Percentiles rank a stretch among this genome's conserved stretches.
Conservation (phyloP, 2,888 invertebrate species). For the Teleogryllus oceanicus region DNA sequence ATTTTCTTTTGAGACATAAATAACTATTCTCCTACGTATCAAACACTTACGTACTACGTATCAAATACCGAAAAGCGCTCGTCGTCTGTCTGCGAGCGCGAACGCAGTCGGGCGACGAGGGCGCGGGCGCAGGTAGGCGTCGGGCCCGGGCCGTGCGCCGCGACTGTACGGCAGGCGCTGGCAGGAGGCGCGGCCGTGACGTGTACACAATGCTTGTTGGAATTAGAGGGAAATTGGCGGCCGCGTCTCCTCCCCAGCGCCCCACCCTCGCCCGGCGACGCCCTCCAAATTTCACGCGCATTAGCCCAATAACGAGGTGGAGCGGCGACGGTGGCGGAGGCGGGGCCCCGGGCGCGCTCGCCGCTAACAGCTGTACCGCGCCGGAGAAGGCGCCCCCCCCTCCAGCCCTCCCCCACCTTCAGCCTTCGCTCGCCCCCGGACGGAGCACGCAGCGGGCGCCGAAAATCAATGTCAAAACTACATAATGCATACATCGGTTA, state of each 20-base stretch:
- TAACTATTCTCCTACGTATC: too few relatives aligned
- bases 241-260: not conserved
- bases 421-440: not conserved
- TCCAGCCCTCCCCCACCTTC: not conserved
- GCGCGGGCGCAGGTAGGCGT: too few relatives aligned
- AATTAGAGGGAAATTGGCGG: conserved; percentile 26
- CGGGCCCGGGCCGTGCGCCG: not conserved
- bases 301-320: conserved; percentile 20
- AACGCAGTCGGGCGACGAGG: too few relatives aligned
- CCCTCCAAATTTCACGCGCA: conserved; percentile 25
- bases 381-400: not conserved
- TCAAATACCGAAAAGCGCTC: too few relatives aligned
- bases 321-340: not conserved
- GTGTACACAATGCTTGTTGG: conserved; percentile 25
- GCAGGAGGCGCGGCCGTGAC: conserved; percentile 12
- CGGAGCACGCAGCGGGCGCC: not conserved
- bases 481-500: conserved; percentile 18
- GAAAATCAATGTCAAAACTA: conserved; percentile 18
- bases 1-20: too few relatives aligned
- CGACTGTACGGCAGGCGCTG: not conserved
- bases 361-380: conserved; percentile 18
- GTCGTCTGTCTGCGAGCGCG: too few relatives aligned
- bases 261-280: not conserved
- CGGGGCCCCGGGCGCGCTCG: not conserved
- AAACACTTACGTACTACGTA: too few relatives aligned